Evolutionary conservation across 1,140 invertebrate species (phyloP).

Genomic region (Kradibia gibbosae): DNA sequence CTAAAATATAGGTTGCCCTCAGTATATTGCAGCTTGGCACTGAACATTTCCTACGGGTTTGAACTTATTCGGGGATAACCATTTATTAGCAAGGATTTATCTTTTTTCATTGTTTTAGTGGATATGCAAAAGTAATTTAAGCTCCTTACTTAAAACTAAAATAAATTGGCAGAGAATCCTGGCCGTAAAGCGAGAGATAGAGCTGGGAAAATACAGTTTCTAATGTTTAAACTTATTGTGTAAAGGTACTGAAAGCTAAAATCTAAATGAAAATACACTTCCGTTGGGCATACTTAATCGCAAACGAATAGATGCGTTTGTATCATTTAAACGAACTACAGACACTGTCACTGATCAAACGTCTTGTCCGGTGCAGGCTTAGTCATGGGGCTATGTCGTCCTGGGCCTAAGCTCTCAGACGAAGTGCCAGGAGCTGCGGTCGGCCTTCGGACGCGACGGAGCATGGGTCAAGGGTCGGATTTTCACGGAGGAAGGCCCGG

Average conservation of each 20-base stretch:
- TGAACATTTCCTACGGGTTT: background rate
- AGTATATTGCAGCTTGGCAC: too few relatives aligned
- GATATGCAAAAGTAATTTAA: background rate
- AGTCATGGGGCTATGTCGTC: background rate
- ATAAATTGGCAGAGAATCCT: background rate
- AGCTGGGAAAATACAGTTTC: background rate
- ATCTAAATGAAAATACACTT: too few relatives aligned
- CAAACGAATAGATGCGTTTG: too few relatives aligned
- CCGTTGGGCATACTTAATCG: too few relatives aligned
- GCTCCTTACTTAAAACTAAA: background rate
- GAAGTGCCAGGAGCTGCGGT: too few relatives aligned
- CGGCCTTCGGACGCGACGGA: too few relatives aligned
- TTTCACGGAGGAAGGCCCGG: too few relatives aligned
- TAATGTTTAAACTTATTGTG: background rate
- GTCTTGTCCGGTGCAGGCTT: background rate
- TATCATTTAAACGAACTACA: background rate
- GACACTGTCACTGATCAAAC: background rate
- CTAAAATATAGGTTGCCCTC: background rate
- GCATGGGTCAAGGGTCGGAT: constrained; percentile 35
- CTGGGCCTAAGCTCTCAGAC: background rate
- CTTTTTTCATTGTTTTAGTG: background rate
- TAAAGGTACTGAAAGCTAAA: background rate
- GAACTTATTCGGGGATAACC: background rate
- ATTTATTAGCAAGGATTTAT: background rate
- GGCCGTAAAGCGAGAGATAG: background rate